Evolutionary conservation across 1,140 invertebrate species (phyloP), one percentile per base, ranked within the genome.

Genomic region (Drosophila willistoni): DNA sequence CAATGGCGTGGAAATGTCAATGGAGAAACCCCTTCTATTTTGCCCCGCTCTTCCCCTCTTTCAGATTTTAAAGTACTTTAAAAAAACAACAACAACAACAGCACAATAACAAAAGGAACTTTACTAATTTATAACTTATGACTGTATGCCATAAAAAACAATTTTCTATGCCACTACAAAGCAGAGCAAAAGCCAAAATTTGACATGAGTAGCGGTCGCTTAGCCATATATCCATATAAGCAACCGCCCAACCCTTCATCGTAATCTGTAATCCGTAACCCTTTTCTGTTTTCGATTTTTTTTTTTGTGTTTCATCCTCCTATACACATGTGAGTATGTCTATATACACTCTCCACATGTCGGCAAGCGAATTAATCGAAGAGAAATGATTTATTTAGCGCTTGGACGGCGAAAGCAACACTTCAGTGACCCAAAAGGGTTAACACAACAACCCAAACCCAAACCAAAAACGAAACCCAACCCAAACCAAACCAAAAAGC

Each of bases 361-460:
- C 90, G 90, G 90, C 90, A 91, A 91, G 86, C 80, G 90, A 91
- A 91, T 91, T 91, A 91, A 91, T 91, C 90, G 90, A 87, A 87
- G 90, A 91, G 90, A 91, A 91, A 91, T 91, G 90, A 91, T 91
- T 91, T 91, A 91, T 91, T 91, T 91, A 91, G 73, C 80, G 82
- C 85, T 90, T 76, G 84, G 80, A 80, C 80, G 63, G 33, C 71
- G 66, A 64, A 67, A n/a, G 19, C 44, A 68, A 73, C 70, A 72
- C 80, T 79, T 82, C 81, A 70, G 67, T 77, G 86, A 77, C 72
- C 83, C 68, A 64, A 83, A 81, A 81, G 84, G 84, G 83, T 80
- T 87, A 71, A 25, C 68, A 59, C 42, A 59, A 64, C 47, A 42
- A 22, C 19, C 19, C 19, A 22, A 22, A 22, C 19, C 25, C 41